Evolutionary conservation across 2,113 vertebrate species (phyloP), one percentile per base, ranked within the genome.

Genomic region (Dipodomys ordii): DNA sequence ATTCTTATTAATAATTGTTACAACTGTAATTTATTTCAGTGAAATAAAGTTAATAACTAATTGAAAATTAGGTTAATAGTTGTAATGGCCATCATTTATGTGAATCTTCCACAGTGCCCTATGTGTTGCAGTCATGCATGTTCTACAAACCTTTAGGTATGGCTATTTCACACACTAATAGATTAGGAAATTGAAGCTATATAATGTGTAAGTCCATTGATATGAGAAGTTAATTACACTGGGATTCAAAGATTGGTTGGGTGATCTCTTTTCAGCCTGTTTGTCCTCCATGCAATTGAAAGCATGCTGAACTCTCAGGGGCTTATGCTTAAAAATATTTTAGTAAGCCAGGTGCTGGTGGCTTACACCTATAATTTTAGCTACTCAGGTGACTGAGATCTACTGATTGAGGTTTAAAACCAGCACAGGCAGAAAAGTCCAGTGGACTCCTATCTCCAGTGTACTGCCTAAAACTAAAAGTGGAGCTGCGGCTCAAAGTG

Each of bases 261-360:
- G n/a, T 69, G 35, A 79, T 80, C 32, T 81, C 20, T 78, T 87
- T 78, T 87, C 2, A 74, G 30, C 35, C 82, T 86, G 6, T 35
- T 93, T 86, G 28, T 82, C 53, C 44, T 77, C 44, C 39, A 11
- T 88, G 69, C 87, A 91, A 0, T 28, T 39, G 65, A 88, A 85
- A 87, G 71, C 57, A 76, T 74, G 49, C 39, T 91, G 19, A 92
- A 81, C 53, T 84, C 64, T 64, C 18, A 62, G 28, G 60, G 7
- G 32, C 73, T 81, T 89, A 18, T 76, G 28, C 60, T 80, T 92
- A 72, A 87, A 67, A 53, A n/a, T 94, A 92, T 76, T 74, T 92
- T 71, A 80, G 53, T 57, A 57, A 57, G 53, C 53, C 3, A 18
- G 53, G 15, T 13, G 53, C 53, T 57, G 53, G 53, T 16, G 53